Evolutionary conservation across 2,113 vertebrate species (phyloP), one percentile per base, ranked within the genome.

Genomic region (Siniperca chuatsi): DNA sequence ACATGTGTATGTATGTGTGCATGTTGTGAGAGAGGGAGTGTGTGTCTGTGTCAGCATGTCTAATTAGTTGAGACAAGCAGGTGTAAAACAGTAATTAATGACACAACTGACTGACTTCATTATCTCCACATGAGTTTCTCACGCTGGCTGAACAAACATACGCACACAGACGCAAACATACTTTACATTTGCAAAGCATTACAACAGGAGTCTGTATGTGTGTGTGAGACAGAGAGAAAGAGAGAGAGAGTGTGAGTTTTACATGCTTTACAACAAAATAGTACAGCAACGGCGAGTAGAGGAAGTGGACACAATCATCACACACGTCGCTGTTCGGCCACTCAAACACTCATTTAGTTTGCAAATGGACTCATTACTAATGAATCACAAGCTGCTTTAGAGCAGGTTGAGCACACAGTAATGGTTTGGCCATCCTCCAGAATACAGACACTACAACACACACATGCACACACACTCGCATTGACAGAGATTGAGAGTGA

Each of bases 61-160:
- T 91, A 94, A 95, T 93, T 92, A 94, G 83, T 92, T 90, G 81
- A 94, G 85, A 94, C 90, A 89, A 91, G 91, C 94, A 94, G 93
- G 91, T 94, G 94, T 94, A 94, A 92, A 95, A 87, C 90, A 90
- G 88, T 94, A 92, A 94, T 95, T 95, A 93, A 94, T 94, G 91
- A 91, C 89, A 94, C 91, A 90, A 90, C 90, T 86, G 79, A 87
- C 88, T 92, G 90, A 90, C 90, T 93, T 93, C 81, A 92, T 94
- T 93, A 92, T 92, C 89, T 85, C 90, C 73, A 83, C 86, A 69
- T 90, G 89, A 90, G 87, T 80, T 57, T 91, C 69, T 87, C 23
- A 35, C 57, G 76, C 87, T 82, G 78, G 77, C 73, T 81, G 80
- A 80, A 76, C 42, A 79, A 44, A 80, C 68, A 81, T 55, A 2